Conservation (phyloP, 2,113 vertebrate genomes). For the Glaucidium brasilianum region DNA sequence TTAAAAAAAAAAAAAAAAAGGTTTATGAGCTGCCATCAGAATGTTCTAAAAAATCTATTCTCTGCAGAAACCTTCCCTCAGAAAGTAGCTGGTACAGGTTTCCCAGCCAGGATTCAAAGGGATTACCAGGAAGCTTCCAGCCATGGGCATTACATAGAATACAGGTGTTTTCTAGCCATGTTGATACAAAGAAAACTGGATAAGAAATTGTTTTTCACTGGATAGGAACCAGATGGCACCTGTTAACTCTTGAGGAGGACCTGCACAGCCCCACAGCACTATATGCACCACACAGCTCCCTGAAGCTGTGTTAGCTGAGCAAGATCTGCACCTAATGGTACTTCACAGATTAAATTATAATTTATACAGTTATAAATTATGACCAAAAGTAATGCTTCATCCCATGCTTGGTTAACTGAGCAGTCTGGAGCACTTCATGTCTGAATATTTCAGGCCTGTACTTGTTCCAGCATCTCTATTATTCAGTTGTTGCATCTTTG, state of each 20-base stretch:
- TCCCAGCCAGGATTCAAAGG: not conserved
- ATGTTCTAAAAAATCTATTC: not conserved
- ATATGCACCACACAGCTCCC: fast-evolving
- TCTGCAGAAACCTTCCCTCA: not conserved
- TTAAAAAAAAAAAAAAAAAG: not conserved
- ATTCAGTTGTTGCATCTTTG: not conserved
- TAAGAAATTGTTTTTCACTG: not conserved
- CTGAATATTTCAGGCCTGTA: not conserved
- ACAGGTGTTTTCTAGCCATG: not conserved
- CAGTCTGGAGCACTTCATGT: not conserved
- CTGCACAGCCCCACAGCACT: not conserved
- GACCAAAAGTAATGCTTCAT: not conserved
- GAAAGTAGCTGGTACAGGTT: not conserved
- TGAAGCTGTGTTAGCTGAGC: not conserved
- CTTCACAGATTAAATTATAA: not conserved
- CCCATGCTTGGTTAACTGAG: not conserved
- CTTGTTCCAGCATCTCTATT: not conserved
- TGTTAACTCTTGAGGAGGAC: not conserved
- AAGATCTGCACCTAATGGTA: not conserved
- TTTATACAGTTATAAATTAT: not conserved
- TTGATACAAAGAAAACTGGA: not conserved
- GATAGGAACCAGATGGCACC: not conserved
- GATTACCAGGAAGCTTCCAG: not conserved
- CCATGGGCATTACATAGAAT: not conserved
- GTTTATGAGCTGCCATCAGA: not conserved